Base-by-base conservation (phyloP, 2,113 vertebrate genomes). In the Mirounga angustirostris region DNA sequence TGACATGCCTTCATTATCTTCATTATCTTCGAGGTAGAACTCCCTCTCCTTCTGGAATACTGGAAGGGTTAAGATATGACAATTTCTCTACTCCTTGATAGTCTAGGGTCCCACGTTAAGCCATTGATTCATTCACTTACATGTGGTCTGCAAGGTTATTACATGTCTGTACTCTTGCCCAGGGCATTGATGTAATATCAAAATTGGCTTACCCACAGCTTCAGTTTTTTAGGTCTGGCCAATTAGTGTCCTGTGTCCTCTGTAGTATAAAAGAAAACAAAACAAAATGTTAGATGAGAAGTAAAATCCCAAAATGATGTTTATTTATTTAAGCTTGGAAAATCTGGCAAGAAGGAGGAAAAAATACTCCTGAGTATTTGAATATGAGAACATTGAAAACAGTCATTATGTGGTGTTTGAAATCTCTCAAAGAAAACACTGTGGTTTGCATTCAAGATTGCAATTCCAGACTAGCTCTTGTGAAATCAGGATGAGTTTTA, bases 401-500 rank as follows among this genome's bases (percentile, higher is more conserved):
- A 76, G 56, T 81, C 59, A 40, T 69, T 84, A 80, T 16, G 76
- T 18, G 15, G 43, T 90, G 19, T 80, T 43, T 81, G 43, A 85
- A 93, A 89, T 2, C 1, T 84, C 78, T 87, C 30, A 74, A 67
- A 14, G 61, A 91, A 94, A 73, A 16, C 26, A 69, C 4, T 79
- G 5, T 83, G 67, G 76, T 98, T 97, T 97, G 12, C n/a, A 90
- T 90, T 84, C 26, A 92, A 30, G 40, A 83, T 33, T 90, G 7
- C 11, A 78, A 22, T 95, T 96, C 80, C 92, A 18, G 50, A 52
- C 43, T 50, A 52, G 4, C 13, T 84, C 21, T 52, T 94, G 1
- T 90, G n/a, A 94, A 94, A 91, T 61, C 84, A 79, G 87, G 46
- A 67, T 59, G 69, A 89, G 52, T 94, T 93, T 85, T 89, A 94